Evolutionary conservation across 2,888 invertebrate genomes (phyloP), one percentile per base, ranked within the genome.

Genomic region (Gryllus longicercus): DNA sequence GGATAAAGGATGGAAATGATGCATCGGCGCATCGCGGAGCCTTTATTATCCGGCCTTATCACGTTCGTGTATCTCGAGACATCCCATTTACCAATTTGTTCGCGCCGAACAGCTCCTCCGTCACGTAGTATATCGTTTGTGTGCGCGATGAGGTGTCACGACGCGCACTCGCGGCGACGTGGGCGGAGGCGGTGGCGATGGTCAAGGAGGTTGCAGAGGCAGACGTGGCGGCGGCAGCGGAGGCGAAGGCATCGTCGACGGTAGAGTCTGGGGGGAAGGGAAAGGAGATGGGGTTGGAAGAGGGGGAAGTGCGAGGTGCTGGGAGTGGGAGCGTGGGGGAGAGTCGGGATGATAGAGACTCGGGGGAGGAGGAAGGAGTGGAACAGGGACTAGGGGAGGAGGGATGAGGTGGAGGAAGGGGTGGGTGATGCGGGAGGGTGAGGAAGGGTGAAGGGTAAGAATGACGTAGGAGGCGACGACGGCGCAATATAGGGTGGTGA

Each of bases 111-210:
- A n/a, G 63, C 63, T 16, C 0, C 63, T 63, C 63, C 14, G 63
- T 63, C 63, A 63, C 63, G 63, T 14, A 63, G 63, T 63, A n/a
- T n/a, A 63, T 63, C 63, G 63, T 63, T 63, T 63, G 63, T 63
- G 16, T 63, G n/a, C 63, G 63, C n/a, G 63, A 63, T 63, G 63
- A 63, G 63, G 63, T 63, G 63, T 63, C 63, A 63, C 63, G 63
- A 11, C 63, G 38, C 38, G 38, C 38, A 38, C 38, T 38, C 38
- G 38, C 38, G 38, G 38, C 38, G 38, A 38, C 63, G 63, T 63
- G 63, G n/a, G 63, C n/a, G 63, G 14, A n/a, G 63, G 63, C 63
- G 63, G 14, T 18, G 14, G 63, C n/a, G 63, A 63, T 4, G 63
- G 63, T 0, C 63, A 63, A n/a, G 63, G 3, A 21, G 21, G 21